Base-by-base conservation (phyloP, 2,888 invertebrate species). In the Fissipunctia ypsillon region DNA sequence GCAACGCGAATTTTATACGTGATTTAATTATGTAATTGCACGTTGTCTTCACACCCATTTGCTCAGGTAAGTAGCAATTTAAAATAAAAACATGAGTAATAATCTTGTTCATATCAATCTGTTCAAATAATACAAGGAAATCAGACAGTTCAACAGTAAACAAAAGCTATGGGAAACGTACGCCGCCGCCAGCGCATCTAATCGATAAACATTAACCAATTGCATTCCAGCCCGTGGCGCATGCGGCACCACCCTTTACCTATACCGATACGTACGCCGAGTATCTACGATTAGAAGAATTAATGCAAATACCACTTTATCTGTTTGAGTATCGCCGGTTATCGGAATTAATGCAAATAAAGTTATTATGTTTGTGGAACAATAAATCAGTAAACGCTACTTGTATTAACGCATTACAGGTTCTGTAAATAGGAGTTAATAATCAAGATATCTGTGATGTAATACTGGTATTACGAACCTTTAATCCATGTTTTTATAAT, bases 171-270 rank as follows among this genome's bases (percentile, higher is more conserved):
- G 88, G 89, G 90, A 90, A 89, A 87, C 88, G 78, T 83, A 78
- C 69, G 38, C 82, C 81, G 89, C 91, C 90, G 89, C 87, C 71
- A 88, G 92, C 92, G 91, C 94, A 93, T 92, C 92, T 92, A 93
- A 93, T 94, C 92, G 91, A 91, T 93, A 94, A 94, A 92, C 91
- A 92, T 91, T 89, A 89, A 89, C 90, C 92, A 91, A 93, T 92
- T 90, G 90, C 92, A 91, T 91, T 89, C 90, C 88, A 85, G 83
- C 88, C 86, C 66, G 75, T 69, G 83, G 87, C 86, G 81, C 87
- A 82, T 73, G 84, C 84, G 84, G 66, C 71, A 78, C 80, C 83
- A 81, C 87, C 87, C 84, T 87, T 82, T 83, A 83, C 64, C 66
- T 77, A 80, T 65, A 67, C 41, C 69, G 19, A 69, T 69, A 80